Base-by-base conservation (phyloP, 1,140 invertebrate species). In the Whitmania pigra region DNA sequence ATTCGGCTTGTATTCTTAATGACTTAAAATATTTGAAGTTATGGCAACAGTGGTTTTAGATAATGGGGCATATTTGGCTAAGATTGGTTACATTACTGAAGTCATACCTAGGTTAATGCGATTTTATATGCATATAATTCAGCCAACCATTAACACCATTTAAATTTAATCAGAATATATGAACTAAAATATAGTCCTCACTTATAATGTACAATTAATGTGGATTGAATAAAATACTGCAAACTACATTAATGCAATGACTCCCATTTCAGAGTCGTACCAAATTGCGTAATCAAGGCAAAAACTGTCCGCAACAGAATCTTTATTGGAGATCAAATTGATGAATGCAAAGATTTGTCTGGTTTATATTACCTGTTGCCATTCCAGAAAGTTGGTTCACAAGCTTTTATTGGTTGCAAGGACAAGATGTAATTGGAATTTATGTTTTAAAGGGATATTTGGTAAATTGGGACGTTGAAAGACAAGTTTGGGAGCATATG, bases 211-310 rank as follows among this genome's bases (percentile, higher is more conserved):
- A 17, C 54, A 31, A 71, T 31, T 57, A 60, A 54, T 20, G n/a
- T 40, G 25, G 22, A 72, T 40, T 27, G 22, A 71, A n/a, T 9
- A 20, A 27, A 40, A 63, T 11, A 36, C n/a, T 20, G 31, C 31
- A 36, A 36, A 36, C 31, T 36, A 36, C 2, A 36, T 36, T 36
- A 36, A 36, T 36, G 31, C 31, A 36, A 36, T 36, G 31, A 36
- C 6, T 36, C 31, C 2, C 31, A 63, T 36, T 27, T 72, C 73
- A 83, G 90, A 79, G 77, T 92, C 20, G 87, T 97, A 76, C 93
- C 93, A 4, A 99, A 99, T 82, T 94, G 92, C 77, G 92, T 98
- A 49, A 94, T 94, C 86, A 99, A 99, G 86, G 93, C 93, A 0
- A 97, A 97, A 82, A 94, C 90, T 76, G 95, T 99, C 80, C 83